A percentile compares a stretch with the other conserved stretches of the same genome.
phyloP scores from a whole-genome alignment of 2,113 vertebrate genomes.

The Pedetes capensis region DNA sequence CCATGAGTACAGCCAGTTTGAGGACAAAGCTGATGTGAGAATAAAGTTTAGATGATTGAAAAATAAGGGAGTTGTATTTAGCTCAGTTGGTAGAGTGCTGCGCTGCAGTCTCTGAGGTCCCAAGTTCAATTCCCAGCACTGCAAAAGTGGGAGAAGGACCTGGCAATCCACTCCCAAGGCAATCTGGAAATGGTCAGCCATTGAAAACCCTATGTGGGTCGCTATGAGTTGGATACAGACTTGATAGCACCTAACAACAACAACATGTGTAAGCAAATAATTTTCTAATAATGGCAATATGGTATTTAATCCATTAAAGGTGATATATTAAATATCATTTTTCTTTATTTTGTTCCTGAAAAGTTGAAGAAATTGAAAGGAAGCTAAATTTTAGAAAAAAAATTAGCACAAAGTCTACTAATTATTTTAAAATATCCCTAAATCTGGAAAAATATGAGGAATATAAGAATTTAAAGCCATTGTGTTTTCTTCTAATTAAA shows the following conservation, averaged over 20 bases:
- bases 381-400: not conserved
- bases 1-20: not conserved
- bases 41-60: not conserved
- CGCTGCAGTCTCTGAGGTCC: too few relatives aligned
- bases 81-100: too few relatives aligned
- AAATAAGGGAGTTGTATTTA: not conserved
- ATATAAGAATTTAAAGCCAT: not conserved
- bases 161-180: too few relatives aligned
- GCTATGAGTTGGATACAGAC: too few relatives aligned
- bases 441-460: not conserved
- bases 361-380: not conserved
- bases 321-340: not conserved
- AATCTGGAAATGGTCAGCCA: too few relatives aligned
- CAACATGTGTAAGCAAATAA: not conserved
- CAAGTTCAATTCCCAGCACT: too few relatives aligned
- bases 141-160: too few relatives aligned
- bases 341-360: not conserved
- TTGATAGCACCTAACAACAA: too few relatives aligned
- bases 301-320: not conserved
- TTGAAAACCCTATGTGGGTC: too few relatives aligned
- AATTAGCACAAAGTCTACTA: not conserved
- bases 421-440: not conserved
- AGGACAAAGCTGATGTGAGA: not conserved
- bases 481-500: constrained; percentile 13
- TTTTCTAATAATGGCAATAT: not conserved